phyloP scores from a whole-genome alignment of 2,113 vertebrate genomes.

The Elephas maximus region DNA sequence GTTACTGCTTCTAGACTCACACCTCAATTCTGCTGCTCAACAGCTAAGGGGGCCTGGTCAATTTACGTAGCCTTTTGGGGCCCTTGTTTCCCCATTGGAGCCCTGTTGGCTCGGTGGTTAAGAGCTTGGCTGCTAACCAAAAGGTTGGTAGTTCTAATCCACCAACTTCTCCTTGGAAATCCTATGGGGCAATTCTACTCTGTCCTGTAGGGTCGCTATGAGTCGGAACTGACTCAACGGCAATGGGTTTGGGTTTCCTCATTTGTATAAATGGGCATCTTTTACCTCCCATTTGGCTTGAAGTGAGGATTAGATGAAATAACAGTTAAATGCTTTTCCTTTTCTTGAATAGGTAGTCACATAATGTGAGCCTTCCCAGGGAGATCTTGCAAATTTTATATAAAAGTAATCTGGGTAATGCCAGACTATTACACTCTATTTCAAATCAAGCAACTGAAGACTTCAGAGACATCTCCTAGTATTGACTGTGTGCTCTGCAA shows the following conservation, averaged over 20 bases:
- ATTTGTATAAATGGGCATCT: background rate
- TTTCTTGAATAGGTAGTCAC: constrained; percentile 30
- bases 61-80: background rate
- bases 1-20: background rate
- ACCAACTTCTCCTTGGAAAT: too few species aligned
- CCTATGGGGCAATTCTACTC: too few species aligned
- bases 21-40: background rate
- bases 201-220: too few species aligned
- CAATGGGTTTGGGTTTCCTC: background rate
- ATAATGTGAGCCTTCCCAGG: background rate
- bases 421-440: constrained; percentile 32
- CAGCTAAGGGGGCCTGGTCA: background rate
- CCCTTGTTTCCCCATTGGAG: background rate
- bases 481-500: constrained; percentile 2
- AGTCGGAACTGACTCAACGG: too few species aligned
- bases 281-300: background rate
- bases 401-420: constrained; percentile 65
- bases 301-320: constrained; percentile 33
- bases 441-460: constrained; percentile 55
- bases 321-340: background rate
- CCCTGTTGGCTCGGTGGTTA: too few species aligned
- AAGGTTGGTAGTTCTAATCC: too few species aligned
- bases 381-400: constrained; percentile 13
- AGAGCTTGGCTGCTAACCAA: too few species aligned
- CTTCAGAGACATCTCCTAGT: constrained; percentile 16